phyloP scores from a whole-genome alignment of 2,888 invertebrate species.

The Villa cingulata region DNA sequence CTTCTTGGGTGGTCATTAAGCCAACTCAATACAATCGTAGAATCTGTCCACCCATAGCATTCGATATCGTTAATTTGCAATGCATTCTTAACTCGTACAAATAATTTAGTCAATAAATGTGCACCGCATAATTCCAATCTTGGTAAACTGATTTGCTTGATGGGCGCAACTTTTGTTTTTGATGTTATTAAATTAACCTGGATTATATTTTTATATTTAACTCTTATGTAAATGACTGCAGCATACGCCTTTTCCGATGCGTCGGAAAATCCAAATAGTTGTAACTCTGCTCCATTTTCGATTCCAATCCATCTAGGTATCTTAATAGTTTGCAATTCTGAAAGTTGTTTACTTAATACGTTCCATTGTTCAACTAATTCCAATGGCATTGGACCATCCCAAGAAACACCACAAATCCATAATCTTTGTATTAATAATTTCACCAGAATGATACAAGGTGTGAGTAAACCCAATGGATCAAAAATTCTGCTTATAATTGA shows the following conservation, averaged over 20 bases:
- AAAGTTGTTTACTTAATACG: neutral
- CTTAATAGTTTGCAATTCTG: neutral
- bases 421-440: conserved; percentile 5
- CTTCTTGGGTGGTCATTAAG: conserved; percentile 9
- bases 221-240: neutral
- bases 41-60: conserved; percentile 6
- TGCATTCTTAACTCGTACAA: neutral
- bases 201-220: too few species aligned
- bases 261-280: conserved; percentile 7
- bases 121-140: conserved; percentile 9
- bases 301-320: neutral
- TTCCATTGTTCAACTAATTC: conserved; percentile 2
- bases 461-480: conserved; percentile 7
- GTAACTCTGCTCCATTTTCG: neutral
- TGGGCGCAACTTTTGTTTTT: conserved; percentile 11
- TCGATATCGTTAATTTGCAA: neutral
- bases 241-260: conserved; percentile 6
- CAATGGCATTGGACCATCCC: neutral
- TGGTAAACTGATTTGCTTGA: neutral
- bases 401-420: neutral
- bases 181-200: neutral
- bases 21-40: conserved; percentile 14
- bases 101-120: neutral
- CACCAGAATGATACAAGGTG: conserved; percentile 1
- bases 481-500: conserved; percentile 2